These are phyloP conservation scores for Nothobranchius kuhntae DNA, from an alignment of 2,113 vertebrate genomes.

Conservation along the genomic window DNA sequence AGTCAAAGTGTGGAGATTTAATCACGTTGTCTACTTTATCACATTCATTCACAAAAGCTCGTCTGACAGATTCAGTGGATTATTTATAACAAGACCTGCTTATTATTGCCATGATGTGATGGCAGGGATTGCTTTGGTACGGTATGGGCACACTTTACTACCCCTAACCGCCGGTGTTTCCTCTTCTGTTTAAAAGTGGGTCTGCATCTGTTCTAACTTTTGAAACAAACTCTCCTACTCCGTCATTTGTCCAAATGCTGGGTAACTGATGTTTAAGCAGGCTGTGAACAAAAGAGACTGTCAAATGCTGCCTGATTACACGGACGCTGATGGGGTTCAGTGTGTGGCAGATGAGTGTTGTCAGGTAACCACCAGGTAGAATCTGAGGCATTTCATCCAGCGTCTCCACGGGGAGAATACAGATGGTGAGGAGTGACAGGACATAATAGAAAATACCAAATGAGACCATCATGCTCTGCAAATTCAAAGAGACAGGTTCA, in stretches of 20 bases:
- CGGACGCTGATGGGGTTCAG: slow-evolving; percentile 1
- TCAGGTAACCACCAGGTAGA: slow-evolving; percentile 29
- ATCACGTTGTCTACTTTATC: slow-evolving; percentile 8
- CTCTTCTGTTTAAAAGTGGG: not conserved
- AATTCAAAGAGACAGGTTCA: slow-evolving; percentile 12
- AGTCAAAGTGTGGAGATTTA: not conserved
- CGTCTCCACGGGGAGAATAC: slow-evolving; percentile 10
- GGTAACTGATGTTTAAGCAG: slow-evolving; percentile 27
- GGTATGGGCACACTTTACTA: slow-evolving; percentile 6
- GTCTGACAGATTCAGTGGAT: slow-evolving; percentile 36
- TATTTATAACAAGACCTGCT: slow-evolving; percentile 63
- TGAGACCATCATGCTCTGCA: slow-evolving; percentile 8
- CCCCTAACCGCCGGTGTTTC: not conserved
- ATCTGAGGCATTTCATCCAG: slow-evolving; percentile 4
- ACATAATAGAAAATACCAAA: slow-evolving; percentile 22
- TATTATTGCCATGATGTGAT: slow-evolving; percentile 24
- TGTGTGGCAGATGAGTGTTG: slow-evolving; percentile 30
- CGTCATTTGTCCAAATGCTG: slow-evolving; percentile 6
- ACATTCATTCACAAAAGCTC: slow-evolving; percentile 13
- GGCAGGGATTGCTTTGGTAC: slow-evolving; percentile 20
- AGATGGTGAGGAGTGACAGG: slow-evolving; percentile 12
- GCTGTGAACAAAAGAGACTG: slow-evolving; percentile 27
- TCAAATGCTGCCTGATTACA: slow-evolving; percentile 39
- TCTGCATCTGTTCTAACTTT: not conserved
- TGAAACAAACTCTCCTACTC: not conserved